Base-by-base conservation (phyloP, 2,113 vertebrate genomes). In the Prolemur simus region DNA sequence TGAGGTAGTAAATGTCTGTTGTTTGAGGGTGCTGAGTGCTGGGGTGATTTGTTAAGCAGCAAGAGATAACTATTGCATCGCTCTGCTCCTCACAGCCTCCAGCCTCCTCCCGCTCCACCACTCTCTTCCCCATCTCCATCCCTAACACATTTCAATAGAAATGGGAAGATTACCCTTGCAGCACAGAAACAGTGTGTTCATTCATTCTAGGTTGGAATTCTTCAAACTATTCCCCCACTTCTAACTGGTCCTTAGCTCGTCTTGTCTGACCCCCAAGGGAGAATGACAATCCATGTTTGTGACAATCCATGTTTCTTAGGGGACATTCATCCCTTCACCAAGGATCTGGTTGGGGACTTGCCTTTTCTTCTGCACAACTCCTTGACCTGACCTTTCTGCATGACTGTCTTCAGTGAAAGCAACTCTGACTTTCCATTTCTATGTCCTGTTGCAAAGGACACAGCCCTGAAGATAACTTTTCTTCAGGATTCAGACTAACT, bases 341-440 rank as follows among this genome's bases (percentile, higher is more conserved):
- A 54, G 82, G 37, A 76, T 74, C 39, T 42, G 32, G 13, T 13
- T 17, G 6, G 32, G 34, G 18, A 20, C 42, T 91, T 88, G 23
- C 12, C 27, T 66, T 89, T 76, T 45, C 63, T 73, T 87, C 32
- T 58, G 54, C 47, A 60, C 5, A 92, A 47, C 42, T 49, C 2
- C 2, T 78, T 49, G 29, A 76, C 42, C 29, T 52, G 20, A 81
- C 37, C 29, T 52, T 20, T 74, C 74, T 90, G 60, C 21, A 23
- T 39, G 25, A 47, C 14, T 64, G 42, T 8, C 27, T 47, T 71
- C 56, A 23, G 4, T 77, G 56, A 42, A 74, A 87, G 4, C 81
- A 42, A 3, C 63, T 27, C 92, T 49, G 21, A 47, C 54, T 85
- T 86, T 69, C 77, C 39, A n/a, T 64, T 87, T 86, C 87, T 87